Evolutionary conservation across 2,888 invertebrate species (phyloP).

Genomic region (Orchestes rusci): DNA sequence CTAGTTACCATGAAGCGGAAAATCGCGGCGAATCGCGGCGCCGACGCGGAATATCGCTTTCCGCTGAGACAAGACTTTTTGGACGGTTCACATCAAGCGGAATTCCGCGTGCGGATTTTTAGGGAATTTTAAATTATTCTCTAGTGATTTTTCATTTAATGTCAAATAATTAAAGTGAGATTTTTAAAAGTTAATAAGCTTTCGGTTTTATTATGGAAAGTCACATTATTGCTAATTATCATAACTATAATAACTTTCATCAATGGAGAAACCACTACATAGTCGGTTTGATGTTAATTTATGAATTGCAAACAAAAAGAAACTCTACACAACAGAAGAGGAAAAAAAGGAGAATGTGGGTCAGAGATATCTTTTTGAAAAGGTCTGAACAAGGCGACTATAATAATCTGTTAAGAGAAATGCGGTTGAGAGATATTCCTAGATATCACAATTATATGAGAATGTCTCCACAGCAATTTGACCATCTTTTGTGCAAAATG

Average conservation of each 20-base stretch:
- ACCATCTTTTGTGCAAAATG: slow-evolving; percentile 1
- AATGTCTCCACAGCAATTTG: slow-evolving; percentile 2
- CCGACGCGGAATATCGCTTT: not conserved
- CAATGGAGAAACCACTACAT: not conserved
- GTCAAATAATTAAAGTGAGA: not conserved
- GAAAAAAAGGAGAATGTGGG: not conserved
- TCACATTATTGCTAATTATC: not conserved
- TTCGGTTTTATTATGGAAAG: not conserved
- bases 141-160: not conserved
- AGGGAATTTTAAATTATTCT: not conserved
- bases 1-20: not conserved
- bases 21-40: not conserved
- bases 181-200: not conserved
- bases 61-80: not conserved
- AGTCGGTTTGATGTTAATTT: not conserved
- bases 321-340: not conserved
- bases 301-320: not conserved
- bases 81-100: not conserved
- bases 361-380: slow-evolving; percentile 1
- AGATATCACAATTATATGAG: slow-evolving; percentile 4
- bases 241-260: not conserved
- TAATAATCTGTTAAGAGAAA: slow-evolving; percentile 4
- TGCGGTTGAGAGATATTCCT: not conserved
- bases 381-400: slow-evolving; percentile 1
- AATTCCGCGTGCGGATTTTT: not conserved